Evolutionary conservation across 1,140 invertebrate species (phyloP).

Genomic region (Forficula auricularia): DNA sequence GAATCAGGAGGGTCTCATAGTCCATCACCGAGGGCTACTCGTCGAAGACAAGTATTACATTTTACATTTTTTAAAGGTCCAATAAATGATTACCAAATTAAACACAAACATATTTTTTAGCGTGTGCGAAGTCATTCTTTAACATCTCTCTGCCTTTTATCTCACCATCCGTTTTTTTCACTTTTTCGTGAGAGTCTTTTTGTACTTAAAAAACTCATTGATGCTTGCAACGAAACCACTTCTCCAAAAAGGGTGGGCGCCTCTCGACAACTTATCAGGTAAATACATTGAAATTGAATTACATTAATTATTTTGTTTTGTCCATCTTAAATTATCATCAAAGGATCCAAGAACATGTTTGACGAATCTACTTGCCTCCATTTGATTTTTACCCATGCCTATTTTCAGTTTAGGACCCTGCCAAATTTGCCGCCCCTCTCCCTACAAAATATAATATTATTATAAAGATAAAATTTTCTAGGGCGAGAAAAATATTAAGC

Average conservation of each 20-base stretch:
- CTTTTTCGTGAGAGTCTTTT: conserved; percentile 94
- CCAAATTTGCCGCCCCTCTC: no score
- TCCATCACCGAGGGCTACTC: conserved; percentile 63
- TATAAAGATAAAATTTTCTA: no score
- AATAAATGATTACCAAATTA: no score
- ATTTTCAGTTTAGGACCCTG: no score
- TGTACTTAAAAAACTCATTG: conserved; percentile 85
- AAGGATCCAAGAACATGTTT: not conserved
- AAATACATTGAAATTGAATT: no score
- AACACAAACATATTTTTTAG: conserved; percentile 30
- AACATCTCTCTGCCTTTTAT: conserved; percentile 92
- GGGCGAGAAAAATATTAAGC: no score
- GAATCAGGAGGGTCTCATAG: conserved; percentile 75
- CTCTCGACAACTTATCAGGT: conserved; percentile 70
- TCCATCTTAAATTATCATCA: conserved; percentile 2
- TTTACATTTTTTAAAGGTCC: conserved; percentile 10
- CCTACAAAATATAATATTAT: no score
- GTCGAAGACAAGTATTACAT: conserved; percentile 48
- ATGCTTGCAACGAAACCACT: conserved; percentile 89
- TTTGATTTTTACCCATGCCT: no score
- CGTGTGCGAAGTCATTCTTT: conserved; percentile 74
- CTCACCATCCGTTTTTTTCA: conserved; percentile 97
- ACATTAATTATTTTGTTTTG: conserved; percentile 9
- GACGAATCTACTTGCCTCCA: no score
- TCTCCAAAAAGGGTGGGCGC: conserved; percentile 71